These are phyloP conservation scores for Thymelicus sylvestris DNA, from an alignment of 2,888 invertebrate genomes.

Conservation along the genomic window DNA sequence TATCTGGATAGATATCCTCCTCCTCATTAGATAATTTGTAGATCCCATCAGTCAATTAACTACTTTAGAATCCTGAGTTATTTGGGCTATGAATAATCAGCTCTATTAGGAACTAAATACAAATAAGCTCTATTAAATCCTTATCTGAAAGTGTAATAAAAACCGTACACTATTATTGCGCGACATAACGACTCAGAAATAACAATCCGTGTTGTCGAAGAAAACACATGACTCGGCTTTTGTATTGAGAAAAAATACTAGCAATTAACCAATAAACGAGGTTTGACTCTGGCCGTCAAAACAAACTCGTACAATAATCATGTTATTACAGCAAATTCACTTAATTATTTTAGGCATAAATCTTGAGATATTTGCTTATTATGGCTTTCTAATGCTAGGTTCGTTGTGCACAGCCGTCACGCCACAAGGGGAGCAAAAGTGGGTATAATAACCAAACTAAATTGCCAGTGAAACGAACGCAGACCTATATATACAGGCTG, in stretches of 20 bases:
- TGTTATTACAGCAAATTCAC: conserved; percentile 57
- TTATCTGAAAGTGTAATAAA: conserved; percentile 21
- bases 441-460: conserved; percentile 54
- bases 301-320: conserved; percentile 54
- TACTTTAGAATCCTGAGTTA: not conserved
- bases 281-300: conserved; percentile 46
- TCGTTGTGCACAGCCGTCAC: conserved; percentile 64
- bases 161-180: conserved; percentile 17
- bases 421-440: conserved; percentile 56
- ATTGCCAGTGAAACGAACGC: conserved; percentile 54
- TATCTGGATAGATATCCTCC: conserved; percentile 27
- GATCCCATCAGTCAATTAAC: not conserved
- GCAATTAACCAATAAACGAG: conserved; percentile 31
- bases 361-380: conserved; percentile 72
- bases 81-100: not conserved
- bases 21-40: conserved; percentile 16
- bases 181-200: conserved; percentile 22
- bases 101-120: not conserved
- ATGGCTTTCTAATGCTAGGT: conserved; percentile 71
- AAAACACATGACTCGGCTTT: conserved; percentile 14
- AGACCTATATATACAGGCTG: conserved; percentile 44
- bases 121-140: conserved; percentile 4
- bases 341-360: conserved; percentile 75
- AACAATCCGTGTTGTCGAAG: conserved; percentile 7
- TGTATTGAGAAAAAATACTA: conserved; percentile 21